Conservation (phyloP, 2,113 vertebrate genomes). For the Oenanthe melanoleuca region DNA sequence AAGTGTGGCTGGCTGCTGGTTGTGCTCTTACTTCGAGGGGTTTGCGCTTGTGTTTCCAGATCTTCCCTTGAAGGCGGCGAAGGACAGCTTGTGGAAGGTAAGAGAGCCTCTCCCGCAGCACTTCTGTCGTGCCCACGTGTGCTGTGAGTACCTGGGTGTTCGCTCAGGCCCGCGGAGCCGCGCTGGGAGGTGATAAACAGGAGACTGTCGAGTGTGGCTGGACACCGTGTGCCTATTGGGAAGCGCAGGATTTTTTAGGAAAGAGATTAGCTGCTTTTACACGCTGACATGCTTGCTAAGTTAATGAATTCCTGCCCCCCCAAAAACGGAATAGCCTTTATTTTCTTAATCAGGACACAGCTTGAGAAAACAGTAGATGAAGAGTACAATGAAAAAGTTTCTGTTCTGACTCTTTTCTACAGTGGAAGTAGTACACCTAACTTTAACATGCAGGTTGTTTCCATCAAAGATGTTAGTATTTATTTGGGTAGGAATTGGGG, state of each 20-base stretch:
- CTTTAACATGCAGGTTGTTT: not conserved
- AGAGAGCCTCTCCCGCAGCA: not conserved
- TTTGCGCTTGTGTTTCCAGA: slow-evolving; percentile 45
- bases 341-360: not conserved
- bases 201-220: not conserved
- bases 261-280: not conserved
- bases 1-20: not conserved
- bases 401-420: not conserved
- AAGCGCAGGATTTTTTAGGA: not conserved
- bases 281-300: not conserved
- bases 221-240: not conserved
- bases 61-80: slow-evolving; percentile 14
- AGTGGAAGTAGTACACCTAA: not conserved
- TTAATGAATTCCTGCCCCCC: not conserved
- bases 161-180: not conserved
- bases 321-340: not conserved
- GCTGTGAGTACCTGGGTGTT: not conserved
- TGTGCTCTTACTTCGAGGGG: not conserved
- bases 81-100: slow-evolving; percentile 57
- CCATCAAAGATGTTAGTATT: not conserved
- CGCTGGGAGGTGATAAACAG: not conserved
- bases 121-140: not conserved
- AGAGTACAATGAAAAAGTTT: not conserved
- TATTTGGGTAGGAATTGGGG: not conserved
- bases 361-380: not conserved